Base-by-base conservation (phyloP, 2,888 invertebrate species). In the Ptilodon capucinus region DNA sequence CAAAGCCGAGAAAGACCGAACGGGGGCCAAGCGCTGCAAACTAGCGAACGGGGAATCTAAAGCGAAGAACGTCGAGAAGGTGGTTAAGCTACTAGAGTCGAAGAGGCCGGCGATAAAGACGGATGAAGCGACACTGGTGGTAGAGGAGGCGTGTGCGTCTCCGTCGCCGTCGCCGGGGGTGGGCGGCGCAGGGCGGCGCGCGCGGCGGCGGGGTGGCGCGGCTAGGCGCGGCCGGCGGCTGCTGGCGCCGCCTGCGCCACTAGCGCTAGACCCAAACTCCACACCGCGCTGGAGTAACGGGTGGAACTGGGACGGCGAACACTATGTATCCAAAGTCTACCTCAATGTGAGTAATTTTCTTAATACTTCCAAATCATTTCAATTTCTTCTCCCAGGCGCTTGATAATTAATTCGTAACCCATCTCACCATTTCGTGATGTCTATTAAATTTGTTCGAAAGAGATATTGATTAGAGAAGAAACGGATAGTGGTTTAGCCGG, bases 221-320 rank as follows among this genome's bases (percentile, higher is more conserved):
- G 49, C 44, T 47, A 64, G 52, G 43, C 65, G 62, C 40, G 71
- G 55, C 9, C 57, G 74, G 8, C 71, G 73, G 43, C 63, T 45
- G 8, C 64, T 68, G 8, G 68, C 71, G 42, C 54, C 66, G 42
- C 57, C 70, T 18, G 48, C 70, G 23, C 64, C 59, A 4, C 51
- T 68, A 5, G 43, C 50, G 9, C 51, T 48, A 19, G 74, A 78
- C 41, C 81, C 77, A 9, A 73, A 81, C 28, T 67, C 78, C 17
- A 76, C 81, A 13, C 90, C 89, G 11, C 76, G 88, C 57, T 97
- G 97, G 97, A 97, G 96, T 76, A 97, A 98, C 78, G 97, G 97
- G 21, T 98, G 98, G 98, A 93, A 93, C 57, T 98, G 97, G 96
- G 95, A 96, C 74, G 97, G 97, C 40, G 94, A 96, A 61, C 92